phyloP scores from a whole-genome alignment of 92 coral and sea anemone species.

The Chrysogorgia sp. region DNA sequence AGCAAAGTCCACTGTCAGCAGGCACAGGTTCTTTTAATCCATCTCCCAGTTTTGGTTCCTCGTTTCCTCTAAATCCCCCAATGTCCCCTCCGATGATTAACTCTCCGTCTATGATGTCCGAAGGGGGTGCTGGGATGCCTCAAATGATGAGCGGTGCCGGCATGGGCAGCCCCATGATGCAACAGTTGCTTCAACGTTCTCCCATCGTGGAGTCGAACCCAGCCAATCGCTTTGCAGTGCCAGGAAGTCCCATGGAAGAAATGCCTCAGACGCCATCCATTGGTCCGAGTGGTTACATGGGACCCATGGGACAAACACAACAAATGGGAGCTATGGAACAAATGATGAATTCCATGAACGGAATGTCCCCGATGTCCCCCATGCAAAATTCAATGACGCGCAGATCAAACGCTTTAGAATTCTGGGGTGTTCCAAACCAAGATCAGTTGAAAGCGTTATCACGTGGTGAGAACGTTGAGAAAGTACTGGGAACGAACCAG shows the following conservation, averaged over 20 bases:
- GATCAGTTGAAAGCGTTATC: conserved; percentile 46
- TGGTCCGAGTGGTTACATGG: conserved; percentile 39
- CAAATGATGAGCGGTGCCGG: conserved; percentile 28
- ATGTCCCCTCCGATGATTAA: conserved; percentile 37
- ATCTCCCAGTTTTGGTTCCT: conserved; percentile 21
- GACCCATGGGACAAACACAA: conserved; percentile 40
- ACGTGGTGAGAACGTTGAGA: conserved; percentile 59
- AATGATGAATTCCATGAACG: conserved; percentile 59
- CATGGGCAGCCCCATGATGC: conserved; percentile 38
- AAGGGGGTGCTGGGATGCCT: conserved; percentile 27
- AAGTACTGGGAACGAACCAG: conserved; percentile 48
- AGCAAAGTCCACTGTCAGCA: conserved; percentile 9
- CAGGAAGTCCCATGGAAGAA: conserved; percentile 56
- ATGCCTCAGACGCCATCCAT: conserved; percentile 42
- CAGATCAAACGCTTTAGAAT: conserved; percentile 53
- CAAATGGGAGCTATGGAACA: conserved; percentile 77
- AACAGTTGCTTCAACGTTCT: conserved; percentile 35
- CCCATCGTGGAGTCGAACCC: conserved; percentile 24
- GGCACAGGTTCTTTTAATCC: conserved; percentile 12
- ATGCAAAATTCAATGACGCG: conserved; percentile 21
- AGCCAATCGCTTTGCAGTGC: conserved; percentile 38
- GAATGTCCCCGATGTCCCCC: conserved; percentile 45
- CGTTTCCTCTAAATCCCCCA: conserved; percentile 30
- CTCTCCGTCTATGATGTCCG: conserved; percentile 42
- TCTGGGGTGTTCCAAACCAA: conserved; percentile 42